These are phyloP conservation scores for Tetramorium alpestre DNA, from an alignment of 1,140 invertebrate species.

Conservation along the genomic window DNA sequence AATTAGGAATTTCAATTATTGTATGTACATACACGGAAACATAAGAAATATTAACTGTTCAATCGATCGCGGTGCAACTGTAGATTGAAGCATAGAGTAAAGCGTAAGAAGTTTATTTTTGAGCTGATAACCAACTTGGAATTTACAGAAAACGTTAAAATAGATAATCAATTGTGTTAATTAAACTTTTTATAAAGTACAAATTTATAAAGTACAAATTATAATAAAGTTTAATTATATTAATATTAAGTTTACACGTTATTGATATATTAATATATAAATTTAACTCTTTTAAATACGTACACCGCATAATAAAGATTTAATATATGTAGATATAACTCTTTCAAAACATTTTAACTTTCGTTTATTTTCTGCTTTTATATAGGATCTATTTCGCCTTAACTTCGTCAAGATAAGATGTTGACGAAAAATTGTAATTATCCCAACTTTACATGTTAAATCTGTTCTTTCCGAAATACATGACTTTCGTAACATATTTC, in stretches of 20 bases:
- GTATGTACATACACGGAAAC: neutral
- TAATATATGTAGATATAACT: neutral
- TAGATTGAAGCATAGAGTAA: neutral
- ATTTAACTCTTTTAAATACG: neutral
- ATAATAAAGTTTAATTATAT: too few relatives aligned
- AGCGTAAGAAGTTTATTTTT: neutral
- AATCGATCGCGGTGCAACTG: neutral
- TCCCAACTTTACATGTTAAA: neutral
- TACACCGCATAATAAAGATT: neutral
- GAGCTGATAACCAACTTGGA: neutral
- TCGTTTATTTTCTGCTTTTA: neutral
- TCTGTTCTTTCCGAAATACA: neutral
- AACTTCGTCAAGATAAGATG: neutral
- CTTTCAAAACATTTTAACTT: neutral
- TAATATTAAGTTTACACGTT: neutral
- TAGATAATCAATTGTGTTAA: neutral
- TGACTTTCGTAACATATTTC: neutral
- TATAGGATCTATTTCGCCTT: neutral
- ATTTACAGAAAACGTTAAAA: neutral
- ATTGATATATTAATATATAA: neutral
- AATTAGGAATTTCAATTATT: slow-evolving; percentile 40
- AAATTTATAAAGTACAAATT: too few relatives aligned
- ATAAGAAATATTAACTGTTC: neutral
- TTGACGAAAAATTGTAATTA: neutral
- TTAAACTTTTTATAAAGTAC: neutral